A percentile compares a stretch with the other conserved stretches of the same genome.
These are phyloP conservation scores for Pluvianellus socialis DNA, from an alignment of 2,113 vertebrate species.

Conservation along the genomic window DNA sequence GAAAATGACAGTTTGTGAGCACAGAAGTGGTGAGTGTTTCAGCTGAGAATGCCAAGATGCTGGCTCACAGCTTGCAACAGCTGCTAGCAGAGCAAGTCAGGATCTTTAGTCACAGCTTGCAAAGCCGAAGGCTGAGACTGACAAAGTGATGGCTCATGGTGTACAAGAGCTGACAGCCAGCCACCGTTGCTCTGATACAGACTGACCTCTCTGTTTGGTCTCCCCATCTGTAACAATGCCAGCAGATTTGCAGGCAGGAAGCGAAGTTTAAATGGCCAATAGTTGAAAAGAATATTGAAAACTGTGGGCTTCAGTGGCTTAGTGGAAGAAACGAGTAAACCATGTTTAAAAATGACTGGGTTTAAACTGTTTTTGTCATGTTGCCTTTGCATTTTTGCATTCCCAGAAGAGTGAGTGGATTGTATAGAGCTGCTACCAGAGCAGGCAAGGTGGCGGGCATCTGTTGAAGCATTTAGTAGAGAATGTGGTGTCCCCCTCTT, in stretches of 20 bases:
- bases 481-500: not conserved
- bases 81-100: not conserved
- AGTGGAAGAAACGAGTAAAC: not conserved
- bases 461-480: not conserved
- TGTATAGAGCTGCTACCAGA: not conserved
- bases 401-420: not conserved
- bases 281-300: not conserved
- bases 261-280: no score
- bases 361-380: not conserved
- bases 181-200: not conserved
- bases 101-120: not conserved
- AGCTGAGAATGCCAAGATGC: constrained; percentile 44
- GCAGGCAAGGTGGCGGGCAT: not conserved
- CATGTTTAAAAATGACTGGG: accelerated
- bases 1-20: not conserved
- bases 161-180: not conserved
- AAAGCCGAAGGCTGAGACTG: not conserved
- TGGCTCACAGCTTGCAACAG: constrained; percentile 43
- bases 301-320: accelerated
- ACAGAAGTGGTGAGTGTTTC: not conserved
- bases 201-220: not conserved
- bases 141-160: not conserved
- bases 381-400: not conserved
- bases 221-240: not conserved
- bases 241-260: not conserved